Evolutionary conservation across 1,140 invertebrate species (phyloP).

Genomic region (Anadara kagoshimensis): DNA sequence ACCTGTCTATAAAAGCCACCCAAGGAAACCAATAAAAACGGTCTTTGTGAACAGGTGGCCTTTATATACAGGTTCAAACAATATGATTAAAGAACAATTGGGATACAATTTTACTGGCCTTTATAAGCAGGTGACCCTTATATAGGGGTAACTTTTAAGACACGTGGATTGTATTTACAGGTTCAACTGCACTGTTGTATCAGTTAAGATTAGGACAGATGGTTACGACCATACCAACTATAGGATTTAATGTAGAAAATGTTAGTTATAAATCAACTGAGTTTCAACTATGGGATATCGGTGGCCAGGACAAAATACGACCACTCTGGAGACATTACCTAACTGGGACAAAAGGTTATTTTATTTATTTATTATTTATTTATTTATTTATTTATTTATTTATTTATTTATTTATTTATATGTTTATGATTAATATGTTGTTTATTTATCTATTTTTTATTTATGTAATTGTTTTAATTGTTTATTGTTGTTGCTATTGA

Average conservation of each 20-base stretch:
- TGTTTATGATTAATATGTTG: background rate
- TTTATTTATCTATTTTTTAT: background rate
- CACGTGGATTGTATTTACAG: constrained; percentile 5
- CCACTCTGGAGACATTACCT: constrained; percentile 72
- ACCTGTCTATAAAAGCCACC: too few relatives aligned
- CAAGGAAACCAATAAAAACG: too few relatives aligned
- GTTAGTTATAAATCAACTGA: constrained; percentile 55
- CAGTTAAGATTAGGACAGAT: constrained; percentile 93
- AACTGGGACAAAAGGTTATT: constrained; percentile 37
- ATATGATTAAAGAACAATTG: too few relatives aligned
- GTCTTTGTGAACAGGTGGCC: too few relatives aligned
- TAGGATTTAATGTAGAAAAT: constrained; percentile 65
- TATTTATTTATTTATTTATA: background rate
- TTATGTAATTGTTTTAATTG: too few relatives aligned
- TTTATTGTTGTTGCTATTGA: too few relatives aligned
- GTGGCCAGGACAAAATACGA: constrained; percentile 72
- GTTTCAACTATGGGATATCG: constrained; percentile 74
- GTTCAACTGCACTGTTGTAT: constrained; percentile 90
- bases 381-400: background rate
- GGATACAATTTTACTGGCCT: too few relatives aligned
- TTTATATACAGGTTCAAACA: too few relatives aligned
- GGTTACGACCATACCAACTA: constrained; percentile 62
- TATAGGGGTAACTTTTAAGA: too few relatives aligned
- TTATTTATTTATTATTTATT: background rate
- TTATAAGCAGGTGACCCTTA: too few relatives aligned